These are phyloP conservation scores for Chrysocyon brachyurus DNA, from an alignment of 2,797 vertebrate genomes.

Conservation along the genomic window DNA sequence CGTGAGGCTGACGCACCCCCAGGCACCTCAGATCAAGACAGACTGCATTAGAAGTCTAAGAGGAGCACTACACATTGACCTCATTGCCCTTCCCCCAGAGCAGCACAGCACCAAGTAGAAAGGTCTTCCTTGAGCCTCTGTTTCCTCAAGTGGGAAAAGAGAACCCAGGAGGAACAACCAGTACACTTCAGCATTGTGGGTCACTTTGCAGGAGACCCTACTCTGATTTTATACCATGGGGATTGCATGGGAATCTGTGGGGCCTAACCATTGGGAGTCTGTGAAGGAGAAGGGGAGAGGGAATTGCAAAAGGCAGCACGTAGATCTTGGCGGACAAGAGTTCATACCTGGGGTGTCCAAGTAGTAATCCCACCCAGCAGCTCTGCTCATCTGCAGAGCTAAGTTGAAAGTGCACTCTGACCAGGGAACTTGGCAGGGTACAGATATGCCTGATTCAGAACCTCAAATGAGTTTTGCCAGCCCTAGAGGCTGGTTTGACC, in stretches of 20 bases:
- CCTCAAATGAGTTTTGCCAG: background rate
- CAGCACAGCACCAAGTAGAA: background rate
- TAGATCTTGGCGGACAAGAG: background rate
- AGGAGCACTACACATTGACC: background rate
- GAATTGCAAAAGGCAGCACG: background rate
- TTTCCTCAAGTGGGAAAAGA: background rate
- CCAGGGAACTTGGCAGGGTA: background rate
- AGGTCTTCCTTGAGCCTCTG: background rate
- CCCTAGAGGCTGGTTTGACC: background rate
- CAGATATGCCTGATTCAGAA: background rate
- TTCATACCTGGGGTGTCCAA: background rate
- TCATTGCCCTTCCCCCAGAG: background rate
- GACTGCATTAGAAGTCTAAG: background rate
- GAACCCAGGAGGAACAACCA: background rate
- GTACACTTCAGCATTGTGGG: background rate
- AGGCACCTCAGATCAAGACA: background rate
- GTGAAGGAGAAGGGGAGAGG: background rate
- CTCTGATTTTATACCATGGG: background rate
- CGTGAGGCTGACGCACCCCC: background rate
- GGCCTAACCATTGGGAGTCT: background rate
- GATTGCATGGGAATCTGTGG: background rate
- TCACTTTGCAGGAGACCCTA: background rate
- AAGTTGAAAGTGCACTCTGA: background rate
- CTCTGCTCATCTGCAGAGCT: background rate
- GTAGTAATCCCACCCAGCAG: background rate